These are phyloP conservation scores for Tetragonula carbonaria DNA, from an alignment of 2,888 invertebrate genomes.

Conservation along the genomic window DNA sequence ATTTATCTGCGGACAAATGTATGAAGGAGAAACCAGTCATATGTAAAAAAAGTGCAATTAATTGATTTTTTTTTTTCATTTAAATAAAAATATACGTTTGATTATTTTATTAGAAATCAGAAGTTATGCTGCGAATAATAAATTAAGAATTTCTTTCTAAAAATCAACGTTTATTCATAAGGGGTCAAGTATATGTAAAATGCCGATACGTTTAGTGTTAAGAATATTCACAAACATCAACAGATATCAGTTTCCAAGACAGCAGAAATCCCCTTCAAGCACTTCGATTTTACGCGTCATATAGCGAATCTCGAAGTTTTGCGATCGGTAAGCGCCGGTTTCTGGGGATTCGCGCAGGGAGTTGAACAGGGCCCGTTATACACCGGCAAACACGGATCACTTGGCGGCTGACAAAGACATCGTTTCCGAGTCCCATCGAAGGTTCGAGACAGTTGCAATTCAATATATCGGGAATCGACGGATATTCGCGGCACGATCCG, in stretches of 20 bases:
- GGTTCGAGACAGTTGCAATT: slow-evolving; percentile 42
- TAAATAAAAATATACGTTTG: no score
- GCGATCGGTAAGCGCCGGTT: not conserved
- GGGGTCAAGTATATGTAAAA: no score
- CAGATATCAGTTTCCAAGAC: not conserved
- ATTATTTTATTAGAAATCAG: no score
- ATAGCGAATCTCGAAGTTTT: not conserved
- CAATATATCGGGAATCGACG: slow-evolving; percentile 59
- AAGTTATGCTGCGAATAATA: no score
- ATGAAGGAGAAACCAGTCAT: no score
- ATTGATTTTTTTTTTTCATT: no score
- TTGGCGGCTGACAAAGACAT: not conserved
- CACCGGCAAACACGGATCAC: not conserved
- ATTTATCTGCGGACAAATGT: no score
- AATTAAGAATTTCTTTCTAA: no score
- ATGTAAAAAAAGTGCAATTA: no score
- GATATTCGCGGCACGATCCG: slow-evolving; percentile 65
- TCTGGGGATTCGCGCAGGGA: not conserved
- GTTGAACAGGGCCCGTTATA: not conserved
- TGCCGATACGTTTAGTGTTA: no score
- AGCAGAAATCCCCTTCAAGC: not conserved
- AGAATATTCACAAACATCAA: no score
- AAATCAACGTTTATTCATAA: no score
- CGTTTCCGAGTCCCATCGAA: slow-evolving; percentile 10
- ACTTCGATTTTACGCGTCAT: not conserved